phyloP scores from a whole-genome alignment of 2,797 vertebrate species.

The Helicolenus hilgendorfi region DNA sequence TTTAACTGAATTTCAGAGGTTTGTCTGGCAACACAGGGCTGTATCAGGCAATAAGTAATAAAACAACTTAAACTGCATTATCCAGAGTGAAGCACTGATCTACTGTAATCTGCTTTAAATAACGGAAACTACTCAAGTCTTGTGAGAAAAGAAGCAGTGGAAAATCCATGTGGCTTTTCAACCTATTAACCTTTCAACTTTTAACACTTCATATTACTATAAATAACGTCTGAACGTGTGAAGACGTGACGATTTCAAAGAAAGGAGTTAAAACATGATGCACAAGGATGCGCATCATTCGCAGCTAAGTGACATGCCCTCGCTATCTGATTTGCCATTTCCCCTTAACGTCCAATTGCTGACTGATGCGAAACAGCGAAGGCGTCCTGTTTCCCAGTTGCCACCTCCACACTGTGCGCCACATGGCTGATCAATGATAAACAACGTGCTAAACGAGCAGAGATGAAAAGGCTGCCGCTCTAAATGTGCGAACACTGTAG shows the following conservation, averaged over 20 bases:
- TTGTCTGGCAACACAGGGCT: background rate
- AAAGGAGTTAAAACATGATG: background rate
- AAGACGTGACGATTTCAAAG: background rate
- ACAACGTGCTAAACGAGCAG: constrained; percentile 4
- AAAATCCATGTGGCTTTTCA: background rate
- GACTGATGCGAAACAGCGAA: constrained; percentile 32
- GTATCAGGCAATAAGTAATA: background rate
- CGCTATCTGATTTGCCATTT: constrained; percentile 77
- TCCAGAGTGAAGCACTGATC: background rate
- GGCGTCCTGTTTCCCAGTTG: constrained; percentile 45
- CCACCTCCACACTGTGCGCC: constrained; percentile 35
- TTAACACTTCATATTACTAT: background rate
- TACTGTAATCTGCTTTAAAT: background rate
- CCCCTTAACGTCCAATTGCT: constrained; percentile 38
- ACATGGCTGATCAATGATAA: constrained; percentile 58
- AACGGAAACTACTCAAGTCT: background rate
- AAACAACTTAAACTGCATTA: background rate
- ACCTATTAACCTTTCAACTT: background rate
- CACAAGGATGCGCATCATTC: background rate
- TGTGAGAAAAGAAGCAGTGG: background rate
- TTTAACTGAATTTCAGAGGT: background rate
- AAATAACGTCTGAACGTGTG: background rate
- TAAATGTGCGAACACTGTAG: background rate
- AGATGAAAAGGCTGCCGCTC: constrained; percentile 18
- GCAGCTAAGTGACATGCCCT: background rate